Base-by-base conservation (phyloP, 1,140 invertebrate species). In the Lucilia cuprina region DNA sequence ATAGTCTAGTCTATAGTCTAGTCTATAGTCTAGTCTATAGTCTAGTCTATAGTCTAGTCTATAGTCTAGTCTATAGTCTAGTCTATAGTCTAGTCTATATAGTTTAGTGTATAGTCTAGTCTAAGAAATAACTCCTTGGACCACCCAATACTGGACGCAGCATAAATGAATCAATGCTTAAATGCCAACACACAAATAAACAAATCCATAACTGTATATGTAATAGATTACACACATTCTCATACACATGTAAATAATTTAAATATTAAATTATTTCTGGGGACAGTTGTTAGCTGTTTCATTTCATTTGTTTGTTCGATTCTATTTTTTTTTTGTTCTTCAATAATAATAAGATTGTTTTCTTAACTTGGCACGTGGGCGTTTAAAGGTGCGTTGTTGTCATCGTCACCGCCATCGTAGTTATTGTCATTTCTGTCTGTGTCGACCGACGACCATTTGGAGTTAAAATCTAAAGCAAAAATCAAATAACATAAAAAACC, bases 331-430 rank as follows among this genome's bases (percentile, higher is more conserved):
- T 17, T n/a, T n/a, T n/a, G n/a, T n/a, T 7, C 14, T 60, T n/a
- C 2, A 14, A 17, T 7, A 25, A 21, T 70, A 70, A 70, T 70
- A 70, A 19, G 65, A 70, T 70, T 21, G 25, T 70, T 70, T 70
- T 70, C 21, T 70, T 70, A 21, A 21, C 25, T 19, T 70, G 65
- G 65, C 65, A 70, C 65, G 65, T 70, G 65, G 65, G 65, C 65
- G 65, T 70, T 70, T 70, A 70, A 70, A 70, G 65, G 65, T 70
- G 65, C 65, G 65, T 70, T 70, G 65, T 70, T 19, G 65, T 70
- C 65, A 25, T n/a, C n/a, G n/a, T n/a, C n/a, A n/a, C n/a, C n/a
- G n/a, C n/a, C n/a, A n/a, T 70, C 65, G 65, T 21, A 9, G 65
- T 70, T 19, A 10, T 70, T 70, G 65, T 70, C 19, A 19, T 70